These are phyloP conservation scores for Myxocyprinus asiaticus DNA, from an alignment of 2,113 vertebrate genomes.

Conservation along the genomic window DNA sequence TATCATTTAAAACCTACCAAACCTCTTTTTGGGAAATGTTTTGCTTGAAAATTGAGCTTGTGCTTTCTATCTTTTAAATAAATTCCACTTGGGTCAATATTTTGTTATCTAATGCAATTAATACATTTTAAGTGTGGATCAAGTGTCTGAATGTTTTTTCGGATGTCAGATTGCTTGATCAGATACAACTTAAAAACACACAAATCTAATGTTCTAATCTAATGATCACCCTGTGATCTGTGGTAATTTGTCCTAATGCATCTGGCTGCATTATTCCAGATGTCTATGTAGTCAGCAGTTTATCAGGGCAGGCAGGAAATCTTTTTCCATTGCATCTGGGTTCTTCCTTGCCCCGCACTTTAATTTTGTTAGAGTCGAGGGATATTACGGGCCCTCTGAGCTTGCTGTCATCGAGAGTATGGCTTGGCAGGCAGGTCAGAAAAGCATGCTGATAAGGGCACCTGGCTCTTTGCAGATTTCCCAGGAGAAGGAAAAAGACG, in stretches of 20 bases:
- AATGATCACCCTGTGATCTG: conserved; percentile 4
- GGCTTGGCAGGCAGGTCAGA: conserved; percentile 63
- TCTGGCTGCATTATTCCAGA: conserved; percentile 4
- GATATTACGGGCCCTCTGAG: conserved; percentile 69
- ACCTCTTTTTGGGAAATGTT: too few relatives aligned
- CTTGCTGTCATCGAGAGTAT: conserved; percentile 74
- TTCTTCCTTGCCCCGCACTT: conserved; percentile 61
- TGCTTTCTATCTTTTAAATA: too few relatives aligned
- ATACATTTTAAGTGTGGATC: too few relatives aligned
- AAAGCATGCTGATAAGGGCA: conserved; percentile 78
- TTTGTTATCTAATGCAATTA: too few relatives aligned
- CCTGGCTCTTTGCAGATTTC: conserved; percentile 78
- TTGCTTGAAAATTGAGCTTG: too few relatives aligned
- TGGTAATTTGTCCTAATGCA: background rate
- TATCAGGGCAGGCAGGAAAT: conserved; percentile 71
- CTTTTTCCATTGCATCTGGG: conserved; percentile 52
- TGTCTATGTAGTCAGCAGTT: conserved; percentile 42
- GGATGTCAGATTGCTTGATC: background rate
- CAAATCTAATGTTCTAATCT: background rate
- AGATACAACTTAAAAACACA: background rate
- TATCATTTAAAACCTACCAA: too few relatives aligned
- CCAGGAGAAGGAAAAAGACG: conserved; percentile 69
- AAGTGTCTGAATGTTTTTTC: too few relatives aligned
- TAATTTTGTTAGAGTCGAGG: conserved; percentile 77
- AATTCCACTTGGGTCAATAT: too few relatives aligned